Percentiles rank a stretch among this genome's conserved stretches.
phyloP scores from a whole-genome alignment of 2,797 vertebrate genomes.

The Adelosebastes latens region DNA sequence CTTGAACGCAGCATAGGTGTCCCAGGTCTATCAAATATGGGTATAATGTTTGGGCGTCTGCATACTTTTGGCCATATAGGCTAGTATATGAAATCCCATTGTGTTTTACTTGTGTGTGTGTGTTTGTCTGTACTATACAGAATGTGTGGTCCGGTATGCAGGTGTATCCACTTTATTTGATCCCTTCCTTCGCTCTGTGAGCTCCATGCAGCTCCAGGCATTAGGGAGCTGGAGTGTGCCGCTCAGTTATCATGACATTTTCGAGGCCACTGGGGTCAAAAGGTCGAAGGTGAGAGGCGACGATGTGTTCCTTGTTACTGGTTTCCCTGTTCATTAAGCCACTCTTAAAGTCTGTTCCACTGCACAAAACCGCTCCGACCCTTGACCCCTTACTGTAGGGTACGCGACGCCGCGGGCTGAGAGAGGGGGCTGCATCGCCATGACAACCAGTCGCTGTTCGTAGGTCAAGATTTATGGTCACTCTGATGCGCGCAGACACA shows the following conservation, averaged over 20 bases:
- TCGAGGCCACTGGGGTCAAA: constrained; percentile 9
- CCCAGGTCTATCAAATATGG: too few species aligned
- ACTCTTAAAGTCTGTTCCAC: constrained; percentile 36
- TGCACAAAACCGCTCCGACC: constrained; percentile 58
- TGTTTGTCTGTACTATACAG: not conserved
- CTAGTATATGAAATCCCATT: not conserved
- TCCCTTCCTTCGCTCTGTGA: not conserved
- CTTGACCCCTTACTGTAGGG: constrained; percentile 56
- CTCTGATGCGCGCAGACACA: constrained; percentile 37
- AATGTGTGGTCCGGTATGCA: not conserved
- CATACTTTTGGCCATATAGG: not conserved
- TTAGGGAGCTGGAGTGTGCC: not conserved
- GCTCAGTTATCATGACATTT: constrained; percentile 55
- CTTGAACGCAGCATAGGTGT: too few species aligned
- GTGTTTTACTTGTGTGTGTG: not conserved
- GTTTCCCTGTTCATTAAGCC: constrained; percentile 61
- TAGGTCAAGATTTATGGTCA: constrained; percentile 65
- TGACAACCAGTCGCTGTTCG: constrained; percentile 52
- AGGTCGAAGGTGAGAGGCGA: constrained; percentile 45
- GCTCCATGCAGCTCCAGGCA: constrained; percentile 15
- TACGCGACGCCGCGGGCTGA: constrained; percentile 41
- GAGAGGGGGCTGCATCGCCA: constrained; percentile 38
- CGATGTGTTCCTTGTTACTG: constrained; percentile 54
- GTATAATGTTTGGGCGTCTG: not conserved
- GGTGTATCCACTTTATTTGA: constrained; percentile 9